Base-by-base conservation (phyloP, 37 sponge, comb jelly and placozoan species). In the Eunapius fragilis region DNA sequence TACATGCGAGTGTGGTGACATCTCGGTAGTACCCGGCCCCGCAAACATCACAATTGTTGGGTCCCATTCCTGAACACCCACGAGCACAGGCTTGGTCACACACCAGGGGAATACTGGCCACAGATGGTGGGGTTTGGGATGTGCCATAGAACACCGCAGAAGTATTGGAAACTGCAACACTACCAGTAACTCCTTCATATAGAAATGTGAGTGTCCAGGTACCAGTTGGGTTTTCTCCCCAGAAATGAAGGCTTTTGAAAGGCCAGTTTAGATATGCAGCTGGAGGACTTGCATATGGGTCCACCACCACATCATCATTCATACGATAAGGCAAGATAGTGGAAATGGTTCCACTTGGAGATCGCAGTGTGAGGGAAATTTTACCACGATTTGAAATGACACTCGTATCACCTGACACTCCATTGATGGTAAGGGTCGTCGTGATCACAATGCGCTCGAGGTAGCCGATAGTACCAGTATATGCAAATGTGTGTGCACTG, bases 321-420 rank as follows among this genome's bases (percentile, higher is more conserved):
- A 25, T 37, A 12, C 97, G 82, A 30, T 71, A 28, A 38, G 70
- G 80, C 49, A 94, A 80, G 24, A 96, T 30, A 25, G 31, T 32
- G 23, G 96, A 96, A 2, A 23, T 71, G 14, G n/a, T n/a, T n/a
- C n/a, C n/a, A n/a, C n/a, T n/a, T n/a, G n/a, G n/a, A n/a, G n/a
- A n/a, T n/a, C n/a, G 93, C 5, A 94, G 88, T 1, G 31, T 49
- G 31, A 93, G 19, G 30, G 50, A 30, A 50, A 93, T 78, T 32
- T 88, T 76, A 37, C 97, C 97, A 17, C 96, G 85, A 27, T 85
- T 25, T 72, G 30, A 30, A 45, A 11, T 4, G 4, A 9, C 47
- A 45, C 9, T 45, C 7, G 9, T 9, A 11, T 4, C 9, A 45
- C 47, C 9, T 4, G 7, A 45, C 4, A 9, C 9, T 45, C n/a